A percentile compares a stretch with the other conserved stretches of the same genome.
These are phyloP conservation scores for Lepidotrigona ventralis DNA, from an alignment of 1,140 invertebrate species.

Conservation along the genomic window DNA sequence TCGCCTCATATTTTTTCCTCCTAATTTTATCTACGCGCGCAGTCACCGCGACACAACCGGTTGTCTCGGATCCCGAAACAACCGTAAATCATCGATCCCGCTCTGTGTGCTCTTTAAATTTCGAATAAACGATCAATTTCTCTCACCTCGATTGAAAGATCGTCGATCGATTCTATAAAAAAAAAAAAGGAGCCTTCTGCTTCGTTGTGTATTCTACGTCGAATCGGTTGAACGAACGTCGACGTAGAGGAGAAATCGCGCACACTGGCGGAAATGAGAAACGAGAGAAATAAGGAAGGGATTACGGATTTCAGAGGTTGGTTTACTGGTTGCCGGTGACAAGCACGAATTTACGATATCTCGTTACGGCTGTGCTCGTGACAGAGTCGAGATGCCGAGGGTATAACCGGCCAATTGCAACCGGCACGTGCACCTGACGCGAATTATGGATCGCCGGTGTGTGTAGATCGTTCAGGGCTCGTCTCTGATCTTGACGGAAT, in stretches of 20 bases:
- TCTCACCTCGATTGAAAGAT: too few species aligned
- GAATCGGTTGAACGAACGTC: neutral
- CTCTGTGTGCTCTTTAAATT: too few species aligned
- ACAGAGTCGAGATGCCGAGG: constrained; percentile 34
- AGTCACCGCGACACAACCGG: neutral
- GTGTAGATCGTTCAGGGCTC: constrained; percentile 47
- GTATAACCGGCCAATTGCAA: constrained; percentile 49
- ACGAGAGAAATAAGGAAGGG: neutral
- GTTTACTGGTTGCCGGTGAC: constrained; percentile 54
- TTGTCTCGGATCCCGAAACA: too few species aligned
- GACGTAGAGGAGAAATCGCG: neutral
- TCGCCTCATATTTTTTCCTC: neutral
- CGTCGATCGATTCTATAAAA: too few species aligned
- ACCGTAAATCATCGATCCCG: neutral
- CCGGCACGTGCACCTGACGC: constrained; percentile 55
- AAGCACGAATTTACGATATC: constrained; percentile 57
- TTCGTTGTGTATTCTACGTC: neutral
- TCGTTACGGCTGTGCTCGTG: constrained; percentile 30
- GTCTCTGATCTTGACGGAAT: constrained; percentile 31
- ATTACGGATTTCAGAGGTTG: constrained; percentile 21
- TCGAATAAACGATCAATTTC: too few species aligned
- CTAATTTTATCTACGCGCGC: neutral
- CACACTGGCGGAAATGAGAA: neutral
- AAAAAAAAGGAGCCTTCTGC: too few species aligned
- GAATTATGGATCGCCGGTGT: constrained; percentile 24